A percentile compares a stretch with the other conserved stretches of the same genome.
phyloP scores from a whole-genome alignment of 1,140 invertebrate species.

The Araneus ventricosus region DNA sequence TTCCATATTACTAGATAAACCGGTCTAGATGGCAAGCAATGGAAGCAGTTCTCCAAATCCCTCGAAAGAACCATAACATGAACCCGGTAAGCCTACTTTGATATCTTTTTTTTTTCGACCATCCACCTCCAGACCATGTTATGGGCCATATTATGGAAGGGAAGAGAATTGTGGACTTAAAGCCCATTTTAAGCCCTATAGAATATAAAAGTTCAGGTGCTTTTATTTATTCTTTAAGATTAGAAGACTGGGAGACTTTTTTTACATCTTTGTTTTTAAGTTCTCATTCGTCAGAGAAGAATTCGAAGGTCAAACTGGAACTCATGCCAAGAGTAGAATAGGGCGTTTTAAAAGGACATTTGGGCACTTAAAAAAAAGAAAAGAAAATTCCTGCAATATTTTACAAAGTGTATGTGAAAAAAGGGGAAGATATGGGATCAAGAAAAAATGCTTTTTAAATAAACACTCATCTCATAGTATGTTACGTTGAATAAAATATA shows the following conservation, averaged over 20 bases:
- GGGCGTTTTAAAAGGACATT: too few relatives aligned
- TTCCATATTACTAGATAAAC: neutral
- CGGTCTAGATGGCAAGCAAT: neutral
- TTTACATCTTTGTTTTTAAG: neutral
- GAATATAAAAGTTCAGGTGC: neutral
- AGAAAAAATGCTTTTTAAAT: too few relatives aligned
- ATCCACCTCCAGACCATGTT: neutral
- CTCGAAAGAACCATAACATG: neutral
- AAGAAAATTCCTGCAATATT: too few relatives aligned
- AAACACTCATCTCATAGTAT: too few relatives aligned
- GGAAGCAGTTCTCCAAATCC: neutral
- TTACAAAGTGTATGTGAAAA: too few relatives aligned
- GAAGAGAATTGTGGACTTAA: neutral
- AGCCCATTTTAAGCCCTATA: neutral
- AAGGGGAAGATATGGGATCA: too few relatives aligned
- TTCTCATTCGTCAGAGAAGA: too few relatives aligned
- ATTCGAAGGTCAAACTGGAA: too few relatives aligned
- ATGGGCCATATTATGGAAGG: neutral
- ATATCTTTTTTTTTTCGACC: neutral
- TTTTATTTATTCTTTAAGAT: neutral
- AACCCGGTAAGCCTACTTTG: neutral
- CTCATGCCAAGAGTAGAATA: too few relatives aligned
- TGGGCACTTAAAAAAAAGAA: too few relatives aligned
- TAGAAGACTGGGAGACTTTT: neutral
- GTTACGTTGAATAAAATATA: too few relatives aligned